These are phyloP conservation scores for Pogonocherus hispidulus DNA, from an alignment of 2,888 invertebrate genomes.

Conservation along the genomic window DNA sequence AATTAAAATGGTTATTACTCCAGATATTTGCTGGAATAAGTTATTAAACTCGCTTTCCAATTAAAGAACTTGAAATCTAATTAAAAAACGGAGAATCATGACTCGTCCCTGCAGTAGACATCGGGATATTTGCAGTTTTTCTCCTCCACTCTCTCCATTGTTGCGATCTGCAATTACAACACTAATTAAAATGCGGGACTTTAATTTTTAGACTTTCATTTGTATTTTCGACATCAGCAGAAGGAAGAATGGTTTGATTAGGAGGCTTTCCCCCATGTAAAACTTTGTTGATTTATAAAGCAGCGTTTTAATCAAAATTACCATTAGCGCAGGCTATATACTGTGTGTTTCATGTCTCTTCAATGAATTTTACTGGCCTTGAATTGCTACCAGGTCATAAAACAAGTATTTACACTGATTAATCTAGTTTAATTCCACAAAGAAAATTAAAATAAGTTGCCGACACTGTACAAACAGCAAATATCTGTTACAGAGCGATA, in stretches of 20 bases:
- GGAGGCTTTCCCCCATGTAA: neutral
- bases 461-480: too few species aligned
- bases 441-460: too few species aligned
- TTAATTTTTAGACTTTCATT: conserved; percentile 15
- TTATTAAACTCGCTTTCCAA: conserved; percentile 23
- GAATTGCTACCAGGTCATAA: too few species aligned
- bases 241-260: conserved; percentile 6
- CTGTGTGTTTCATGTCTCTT: too few species aligned
- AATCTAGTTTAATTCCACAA: too few species aligned
- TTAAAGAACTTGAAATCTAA: conserved; percentile 24
- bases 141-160: conserved; percentile 1
- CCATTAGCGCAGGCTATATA: too few species aligned
- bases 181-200: conserved; percentile 3
- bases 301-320: too few species aligned
- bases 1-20: conserved; percentile 1
- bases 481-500: too few species aligned
- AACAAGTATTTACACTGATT: too few species aligned
- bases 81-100: conserved; percentile 12
- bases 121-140: conserved; percentile 6
- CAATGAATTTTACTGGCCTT: too few species aligned
- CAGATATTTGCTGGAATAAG: neutral
- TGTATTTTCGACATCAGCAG: conserved; percentile 14
- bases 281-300: neutral
- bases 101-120: conserved; percentile 15
- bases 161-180: conserved; percentile 17